A percentile compares a stretch with the other conserved stretches of the same genome.
Evolutionary conservation across 2,113 vertebrate genomes (phyloP).

Genomic region (Mormyrus iriodes): DNA sequence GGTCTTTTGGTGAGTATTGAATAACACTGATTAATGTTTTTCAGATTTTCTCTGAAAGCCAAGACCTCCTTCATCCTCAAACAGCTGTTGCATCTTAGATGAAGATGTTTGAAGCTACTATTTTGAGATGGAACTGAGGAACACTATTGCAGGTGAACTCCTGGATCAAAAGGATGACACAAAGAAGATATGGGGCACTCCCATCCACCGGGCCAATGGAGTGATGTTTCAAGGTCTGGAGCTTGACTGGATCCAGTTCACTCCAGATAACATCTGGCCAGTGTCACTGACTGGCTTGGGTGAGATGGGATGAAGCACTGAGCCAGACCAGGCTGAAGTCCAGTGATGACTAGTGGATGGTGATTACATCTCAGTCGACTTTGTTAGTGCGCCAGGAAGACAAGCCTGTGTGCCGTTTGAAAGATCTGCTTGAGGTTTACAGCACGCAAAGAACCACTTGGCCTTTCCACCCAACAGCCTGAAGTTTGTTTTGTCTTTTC

Average conservation of each 20-base stretch:
- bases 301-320: background rate
- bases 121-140: background rate
- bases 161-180: background rate
- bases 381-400: background rate
- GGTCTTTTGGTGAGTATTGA: background rate
- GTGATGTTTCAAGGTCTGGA: background rate
- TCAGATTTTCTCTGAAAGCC: background rate
- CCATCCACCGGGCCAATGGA: background rate
- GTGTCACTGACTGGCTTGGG: background rate
- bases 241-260: background rate
- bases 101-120: background rate
- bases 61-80: background rate
- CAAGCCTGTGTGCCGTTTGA: background rate
- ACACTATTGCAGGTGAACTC: conserved; percentile 1
- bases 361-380: conserved; percentile 23
- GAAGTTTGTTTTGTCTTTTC: background rate
- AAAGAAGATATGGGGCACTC: background rate
- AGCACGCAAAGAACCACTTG: background rate
- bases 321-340: background rate
- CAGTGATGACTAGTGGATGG: background rate
- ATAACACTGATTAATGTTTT: background rate
- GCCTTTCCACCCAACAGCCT: background rate
- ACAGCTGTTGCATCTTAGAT: background rate
- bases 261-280: conserved; percentile 19
- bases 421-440: background rate